Evolutionary conservation across 2,888 invertebrate species (phyloP).

Genomic region (Melipona bicolor): DNA sequence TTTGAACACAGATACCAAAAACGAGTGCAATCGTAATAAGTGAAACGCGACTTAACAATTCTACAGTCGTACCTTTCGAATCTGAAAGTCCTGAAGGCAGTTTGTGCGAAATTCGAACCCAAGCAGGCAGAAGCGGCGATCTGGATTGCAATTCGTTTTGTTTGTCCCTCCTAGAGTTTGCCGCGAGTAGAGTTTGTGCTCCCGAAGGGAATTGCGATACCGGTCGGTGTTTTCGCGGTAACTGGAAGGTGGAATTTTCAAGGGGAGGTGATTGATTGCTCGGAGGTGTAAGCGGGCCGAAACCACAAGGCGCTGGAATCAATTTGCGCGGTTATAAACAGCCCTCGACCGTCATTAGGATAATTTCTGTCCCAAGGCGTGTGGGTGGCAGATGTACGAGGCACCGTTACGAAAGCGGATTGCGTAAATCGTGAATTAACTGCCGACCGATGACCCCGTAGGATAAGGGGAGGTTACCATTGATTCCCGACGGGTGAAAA

Average conservation of each 20-base stretch:
- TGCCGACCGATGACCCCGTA: constrained; percentile 67
- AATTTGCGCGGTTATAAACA: constrained; percentile 76
- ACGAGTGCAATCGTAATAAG: too few relatives aligned
- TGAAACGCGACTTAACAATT: too few relatives aligned
- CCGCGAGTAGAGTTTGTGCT: constrained; percentile 13
- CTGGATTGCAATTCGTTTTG: constrained; percentile 29
- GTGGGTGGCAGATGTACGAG: constrained; percentile 80
- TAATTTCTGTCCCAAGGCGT: constrained; percentile 80
- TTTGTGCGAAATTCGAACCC: neutral
- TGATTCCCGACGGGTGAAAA: constrained; percentile 59
- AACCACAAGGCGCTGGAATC: constrained; percentile 76
- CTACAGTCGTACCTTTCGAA: too few relatives aligned
- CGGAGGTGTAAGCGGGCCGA: constrained; percentile 61
- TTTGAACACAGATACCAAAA: too few relatives aligned
- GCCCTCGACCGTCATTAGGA: constrained; percentile 78
- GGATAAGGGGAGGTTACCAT: constrained; percentile 57
- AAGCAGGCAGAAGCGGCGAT: constrained; percentile 12
- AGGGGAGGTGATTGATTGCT: constrained; percentile 61
- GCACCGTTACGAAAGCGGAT: constrained; percentile 73
- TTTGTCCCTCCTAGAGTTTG: neutral
- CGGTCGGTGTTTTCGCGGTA: constrained; percentile 31
- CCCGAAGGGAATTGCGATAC: constrained; percentile 5
- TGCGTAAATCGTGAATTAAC: constrained; percentile 76
- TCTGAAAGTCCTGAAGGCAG: neutral
- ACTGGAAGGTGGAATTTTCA: constrained; percentile 52